Evolutionary conservation across 2,113 vertebrate species (phyloP), one percentile per base, ranked within the genome.

Genomic region (Microcebus murinus): DNA sequence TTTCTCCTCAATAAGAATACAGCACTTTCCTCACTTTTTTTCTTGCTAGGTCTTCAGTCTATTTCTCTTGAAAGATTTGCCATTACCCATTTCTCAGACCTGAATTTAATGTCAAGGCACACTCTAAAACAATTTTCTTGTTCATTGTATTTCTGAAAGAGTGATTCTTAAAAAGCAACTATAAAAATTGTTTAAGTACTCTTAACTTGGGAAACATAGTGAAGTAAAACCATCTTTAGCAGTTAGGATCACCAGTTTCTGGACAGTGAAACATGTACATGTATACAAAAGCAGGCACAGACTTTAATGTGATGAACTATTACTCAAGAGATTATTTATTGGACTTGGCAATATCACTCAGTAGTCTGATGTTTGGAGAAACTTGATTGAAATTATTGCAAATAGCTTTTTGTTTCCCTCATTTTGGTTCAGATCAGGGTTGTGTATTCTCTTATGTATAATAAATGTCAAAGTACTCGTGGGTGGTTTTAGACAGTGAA

Each of bases 391-490:
- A 96, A 96, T 97, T 97, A 97, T 97, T 98, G 90, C 83, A 93
- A 95, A 97, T 91, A 98, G 59, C 92, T 97, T 96, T 97, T 97
- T 98, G 87, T 97, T 95, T 98, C 96, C 52, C 90, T 97, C 94
- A 93, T 25, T 96, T 96, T 39, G 34, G 97, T 98, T 98, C 98
- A 98, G 83, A 96, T 29, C 89, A 92, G 94, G 98, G 96, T 97
- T 98, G 94, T 88, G 11, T 96, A 97, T 96, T 98, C 98, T 98
- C 98, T 91, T 83, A 98, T 91, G 98, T 95, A 95, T 92, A 98
- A 97, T 98, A 98, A 98, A 98, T 98, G 97, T 98, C 97, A 97
- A 48, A 84, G 90, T 95, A 90, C 31, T 98, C 7, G 94, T 98
- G 97, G 97, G 98, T 98, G 97, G 96, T 89, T 98, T 97, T 93